phyloP scores from a whole-genome alignment of 2,797 vertebrate genomes.

The Falco novaeseelandiae region DNA sequence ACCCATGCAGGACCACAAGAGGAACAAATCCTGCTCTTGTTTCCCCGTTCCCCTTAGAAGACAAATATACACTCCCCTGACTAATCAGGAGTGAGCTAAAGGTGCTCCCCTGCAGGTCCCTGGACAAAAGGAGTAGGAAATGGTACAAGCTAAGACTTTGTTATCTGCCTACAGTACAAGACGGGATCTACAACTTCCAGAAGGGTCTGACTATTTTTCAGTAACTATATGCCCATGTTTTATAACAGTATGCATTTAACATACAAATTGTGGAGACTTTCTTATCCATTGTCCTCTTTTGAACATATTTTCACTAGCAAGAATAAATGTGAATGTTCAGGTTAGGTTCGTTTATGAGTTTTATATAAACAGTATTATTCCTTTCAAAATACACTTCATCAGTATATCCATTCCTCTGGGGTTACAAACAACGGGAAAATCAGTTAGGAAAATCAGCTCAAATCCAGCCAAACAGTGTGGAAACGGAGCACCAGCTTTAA shows the following conservation, averaged over 20 bases:
- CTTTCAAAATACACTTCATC: neutral
- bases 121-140: neutral
- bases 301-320: neutral
- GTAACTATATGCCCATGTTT: neutral
- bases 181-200: neutral
- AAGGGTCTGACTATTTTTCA: neutral
- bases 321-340: neutral
- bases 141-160: neutral
- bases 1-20: neutral
- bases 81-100: neutral
- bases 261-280: neutral
- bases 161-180: neutral
- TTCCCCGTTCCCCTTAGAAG: neutral
- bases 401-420: neutral
- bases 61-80: neutral
- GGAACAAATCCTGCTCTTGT: neutral
- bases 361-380: neutral
- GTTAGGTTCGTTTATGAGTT: neutral
- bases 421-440: neutral
- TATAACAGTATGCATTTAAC: neutral
- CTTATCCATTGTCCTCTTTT: neutral
- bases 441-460: neutral
- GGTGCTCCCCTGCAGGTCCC: neutral
- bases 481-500: neutral
- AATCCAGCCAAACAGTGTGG: neutral